Evolutionary conservation across 64 coral and sea anemone species (phyloP).

Genomic region (Porites lutea): DNA sequence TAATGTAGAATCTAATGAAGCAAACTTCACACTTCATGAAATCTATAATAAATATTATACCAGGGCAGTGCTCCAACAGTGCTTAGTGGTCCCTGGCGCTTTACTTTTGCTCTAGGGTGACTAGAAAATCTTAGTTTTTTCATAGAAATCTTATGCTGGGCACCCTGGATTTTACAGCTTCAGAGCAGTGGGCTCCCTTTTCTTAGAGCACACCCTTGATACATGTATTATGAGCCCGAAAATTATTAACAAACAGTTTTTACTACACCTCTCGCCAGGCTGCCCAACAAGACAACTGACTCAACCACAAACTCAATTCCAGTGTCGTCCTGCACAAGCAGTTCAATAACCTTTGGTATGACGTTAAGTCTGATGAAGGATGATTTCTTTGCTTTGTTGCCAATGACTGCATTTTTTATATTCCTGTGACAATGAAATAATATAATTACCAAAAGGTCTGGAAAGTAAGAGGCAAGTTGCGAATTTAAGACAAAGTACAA

Average conservation of each 20-base stretch:
- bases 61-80: no score
- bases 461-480: no score
- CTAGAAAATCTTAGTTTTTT: no score
- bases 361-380: constrained; percentile 73
- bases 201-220: background rate
- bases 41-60: no score
- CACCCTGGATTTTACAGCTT: no score
- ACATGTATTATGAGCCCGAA: background rate
- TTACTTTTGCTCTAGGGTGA: no score
- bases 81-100: no score
- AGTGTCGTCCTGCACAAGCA: constrained; percentile 75
- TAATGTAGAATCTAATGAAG: no score
- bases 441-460: background rate
- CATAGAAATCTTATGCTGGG: no score
- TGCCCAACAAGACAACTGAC: constrained; percentile 78
- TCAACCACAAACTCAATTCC: constrained; percentile 79
- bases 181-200: no score
- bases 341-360: constrained; percentile 82
- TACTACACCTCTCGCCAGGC: constrained; percentile 80
- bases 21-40: no score
- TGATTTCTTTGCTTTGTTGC: constrained; percentile 81
- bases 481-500: no score
- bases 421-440: constrained; percentile 38
- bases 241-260: background rate
- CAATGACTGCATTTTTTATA: constrained; percentile 94